These are phyloP conservation scores for Hyles lineata DNA, from an alignment of 2,888 invertebrate genomes.

Conservation along the genomic window DNA sequence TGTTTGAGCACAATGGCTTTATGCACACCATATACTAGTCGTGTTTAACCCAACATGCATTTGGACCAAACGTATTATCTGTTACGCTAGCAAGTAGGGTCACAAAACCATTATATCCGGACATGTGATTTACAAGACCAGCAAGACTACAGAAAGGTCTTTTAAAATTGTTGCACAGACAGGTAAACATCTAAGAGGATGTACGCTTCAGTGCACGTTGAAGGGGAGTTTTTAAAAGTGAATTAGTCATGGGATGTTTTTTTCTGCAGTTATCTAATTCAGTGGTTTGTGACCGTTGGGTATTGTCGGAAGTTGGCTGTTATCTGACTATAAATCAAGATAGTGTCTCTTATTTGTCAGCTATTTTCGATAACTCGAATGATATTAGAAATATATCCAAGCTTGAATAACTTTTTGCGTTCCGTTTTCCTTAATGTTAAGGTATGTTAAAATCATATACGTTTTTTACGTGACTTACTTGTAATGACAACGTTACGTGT, in stretches of 20 bases:
- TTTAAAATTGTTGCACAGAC: slow-evolving; percentile 10
- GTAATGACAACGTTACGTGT: background rate
- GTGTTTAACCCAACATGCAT: background rate
- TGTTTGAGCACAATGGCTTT: background rate
- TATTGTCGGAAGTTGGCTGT: slow-evolving; percentile 11
- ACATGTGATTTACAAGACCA: background rate
- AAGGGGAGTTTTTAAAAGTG: slow-evolving; percentile 18
- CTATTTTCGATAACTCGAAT: background rate
- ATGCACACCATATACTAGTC: too few relatives aligned
- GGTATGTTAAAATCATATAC: background rate
- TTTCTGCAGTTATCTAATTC: slow-evolving; percentile 24
- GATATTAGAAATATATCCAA: background rate
- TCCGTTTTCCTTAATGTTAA: background rate
- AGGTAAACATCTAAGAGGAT: slow-evolving; percentile 43
- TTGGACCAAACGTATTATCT: slow-evolving; percentile 35
- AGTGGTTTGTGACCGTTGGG: slow-evolving; percentile 13
- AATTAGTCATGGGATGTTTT: background rate
- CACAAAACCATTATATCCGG: background rate
- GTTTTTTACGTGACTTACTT: background rate
- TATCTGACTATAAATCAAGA: slow-evolving; percentile 9
- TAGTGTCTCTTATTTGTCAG: slow-evolving; percentile 10
- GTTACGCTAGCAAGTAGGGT: slow-evolving; percentile 46
- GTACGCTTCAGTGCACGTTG: slow-evolving; percentile 34
- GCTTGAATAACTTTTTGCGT: background rate
- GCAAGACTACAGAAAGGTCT: background rate